These are phyloP conservation scores for Selenia dentaria DNA, from an alignment of 2,888 invertebrate species.

Conservation along the genomic window DNA sequence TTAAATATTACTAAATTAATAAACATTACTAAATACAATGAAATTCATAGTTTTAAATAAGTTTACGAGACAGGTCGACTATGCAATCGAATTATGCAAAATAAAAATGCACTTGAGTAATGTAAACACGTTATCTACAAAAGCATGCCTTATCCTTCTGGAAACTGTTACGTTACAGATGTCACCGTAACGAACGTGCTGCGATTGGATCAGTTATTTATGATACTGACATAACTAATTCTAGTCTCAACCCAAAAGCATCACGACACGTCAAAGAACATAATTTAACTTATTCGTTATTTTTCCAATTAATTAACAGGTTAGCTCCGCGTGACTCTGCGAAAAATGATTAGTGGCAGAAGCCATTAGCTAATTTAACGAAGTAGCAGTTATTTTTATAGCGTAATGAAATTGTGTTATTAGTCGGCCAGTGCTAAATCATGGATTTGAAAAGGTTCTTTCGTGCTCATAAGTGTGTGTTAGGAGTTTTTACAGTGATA, in stretches of 20 bases:
- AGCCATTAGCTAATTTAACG: slow-evolving; percentile 23
- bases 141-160: slow-evolving; percentile 44
- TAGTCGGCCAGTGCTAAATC: slow-evolving; percentile 34
- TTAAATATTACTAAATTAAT: not conserved
- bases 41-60: no score
- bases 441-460: slow-evolving; percentile 42
- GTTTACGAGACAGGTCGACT: slow-evolving; percentile 11
- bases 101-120: slow-evolving; percentile 40
- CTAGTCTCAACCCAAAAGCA: slow-evolving; percentile 19
- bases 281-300: slow-evolving; percentile 26
- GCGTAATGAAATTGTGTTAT: slow-evolving; percentile 23
- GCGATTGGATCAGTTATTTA: slow-evolving; percentile 45
- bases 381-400: no score
- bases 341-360: not conserved
- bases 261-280: slow-evolving; percentile 5
- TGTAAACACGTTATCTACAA: slow-evolving; percentile 18
- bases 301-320: slow-evolving; percentile 18
- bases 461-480: slow-evolving; percentile 39
- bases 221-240: slow-evolving; percentile 10
- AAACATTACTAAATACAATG: not conserved
- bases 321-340: not conserved
- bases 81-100: no score
- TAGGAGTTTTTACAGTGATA: slow-evolving; percentile 41
- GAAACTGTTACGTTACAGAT: slow-evolving; percentile 32
- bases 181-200: slow-evolving; percentile 56